A percentile compares a stretch with the other conserved stretches of the same genome.
These are phyloP conservation scores for Poecilia gillii DNA, from an alignment of 2,797 vertebrate species.

Conservation along the genomic window DNA sequence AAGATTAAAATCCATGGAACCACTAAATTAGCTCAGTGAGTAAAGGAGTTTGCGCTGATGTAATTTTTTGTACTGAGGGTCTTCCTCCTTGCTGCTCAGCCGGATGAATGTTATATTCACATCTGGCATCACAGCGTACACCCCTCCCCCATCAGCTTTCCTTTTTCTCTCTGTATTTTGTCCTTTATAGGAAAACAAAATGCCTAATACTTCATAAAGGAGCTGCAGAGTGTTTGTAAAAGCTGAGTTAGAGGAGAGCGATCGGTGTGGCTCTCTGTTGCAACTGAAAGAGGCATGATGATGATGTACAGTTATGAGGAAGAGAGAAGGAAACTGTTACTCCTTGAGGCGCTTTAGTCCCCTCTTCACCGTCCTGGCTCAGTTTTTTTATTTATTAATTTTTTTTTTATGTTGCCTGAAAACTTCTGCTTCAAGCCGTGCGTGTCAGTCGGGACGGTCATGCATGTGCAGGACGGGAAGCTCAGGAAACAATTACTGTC, in stretches of 20 bases:
- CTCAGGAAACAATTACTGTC: conserved; percentile 62
- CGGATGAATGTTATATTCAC: conserved; percentile 11
- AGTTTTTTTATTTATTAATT: conserved; percentile 20
- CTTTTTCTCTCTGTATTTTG: conserved; percentile 12
- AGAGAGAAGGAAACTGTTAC: conserved; percentile 28
- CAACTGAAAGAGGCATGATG: conserved; percentile 25
- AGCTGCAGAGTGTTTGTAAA: conserved; percentile 18
- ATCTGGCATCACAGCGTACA: neutral
- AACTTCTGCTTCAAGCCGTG: conserved; percentile 32
- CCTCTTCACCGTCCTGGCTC: conserved; percentile 43
- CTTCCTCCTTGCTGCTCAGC: conserved; percentile 15
- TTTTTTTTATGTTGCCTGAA: conserved; percentile 27
- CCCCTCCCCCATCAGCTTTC: conserved; percentile 3
- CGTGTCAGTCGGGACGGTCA: conserved; percentile 18
- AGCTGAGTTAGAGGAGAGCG: neutral
- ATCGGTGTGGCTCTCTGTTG: conserved; percentile 24
- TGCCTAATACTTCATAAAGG: conserved; percentile 16
- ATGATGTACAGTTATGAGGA: conserved; percentile 37
- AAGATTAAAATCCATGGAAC: conserved; percentile 1
- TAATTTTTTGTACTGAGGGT: neutral
- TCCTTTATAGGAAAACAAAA: conserved; percentile 41
- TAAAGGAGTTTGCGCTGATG: conserved; percentile 2
- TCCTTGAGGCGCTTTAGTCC: conserved; percentile 32
- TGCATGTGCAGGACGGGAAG: conserved; percentile 26
- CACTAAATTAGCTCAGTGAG: neutral